Evolutionary conservation across 2,888 invertebrate species (phyloP).

Genomic region (Abscondita cerata): DNA sequence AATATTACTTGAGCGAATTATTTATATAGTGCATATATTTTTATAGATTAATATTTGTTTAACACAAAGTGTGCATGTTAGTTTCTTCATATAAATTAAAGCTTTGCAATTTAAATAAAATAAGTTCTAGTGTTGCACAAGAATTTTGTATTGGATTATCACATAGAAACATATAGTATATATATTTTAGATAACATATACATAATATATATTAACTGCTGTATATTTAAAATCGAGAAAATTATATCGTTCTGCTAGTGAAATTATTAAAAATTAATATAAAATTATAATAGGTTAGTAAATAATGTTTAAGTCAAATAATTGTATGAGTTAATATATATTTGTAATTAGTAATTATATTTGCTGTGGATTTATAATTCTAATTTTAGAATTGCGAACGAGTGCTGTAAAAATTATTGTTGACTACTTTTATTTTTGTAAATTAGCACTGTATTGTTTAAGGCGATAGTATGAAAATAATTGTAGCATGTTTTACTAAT

Average conservation of each 20-base stretch:
- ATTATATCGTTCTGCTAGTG: constrained; percentile 18
- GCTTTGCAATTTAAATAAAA: constrained; percentile 18
- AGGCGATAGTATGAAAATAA: too few species aligned
- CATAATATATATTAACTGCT: constrained; percentile 14
- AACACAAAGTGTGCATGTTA: not conserved
- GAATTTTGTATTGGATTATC: constrained; percentile 21
- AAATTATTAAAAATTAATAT: constrained; percentile 11
- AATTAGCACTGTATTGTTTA: not conserved
- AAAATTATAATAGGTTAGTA: not conserved
- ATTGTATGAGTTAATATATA: too few species aligned
- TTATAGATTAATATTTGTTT: not conserved
- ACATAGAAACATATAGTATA: constrained; percentile 20
- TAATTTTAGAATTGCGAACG: too few species aligned
- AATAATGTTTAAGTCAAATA: not conserved
- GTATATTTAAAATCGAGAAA: constrained; percentile 23
- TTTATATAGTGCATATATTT: too few species aligned
- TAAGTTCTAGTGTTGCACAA: constrained; percentile 22
- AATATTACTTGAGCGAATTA: not conserved
- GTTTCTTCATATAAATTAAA: constrained; percentile 4
- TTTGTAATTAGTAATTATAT: too few species aligned
- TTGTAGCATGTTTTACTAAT: constrained; percentile 7
- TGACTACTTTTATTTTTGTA: constrained; percentile 17
- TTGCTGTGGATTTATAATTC: too few species aligned
- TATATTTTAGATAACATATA: constrained; percentile 28
- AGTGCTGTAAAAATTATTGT: constrained; percentile 10